Evolutionary conservation across 2,797 vertebrate species (phyloP), one percentile per base, ranked within the genome.

Genomic region (Micropoecilia bifurca): DNA sequence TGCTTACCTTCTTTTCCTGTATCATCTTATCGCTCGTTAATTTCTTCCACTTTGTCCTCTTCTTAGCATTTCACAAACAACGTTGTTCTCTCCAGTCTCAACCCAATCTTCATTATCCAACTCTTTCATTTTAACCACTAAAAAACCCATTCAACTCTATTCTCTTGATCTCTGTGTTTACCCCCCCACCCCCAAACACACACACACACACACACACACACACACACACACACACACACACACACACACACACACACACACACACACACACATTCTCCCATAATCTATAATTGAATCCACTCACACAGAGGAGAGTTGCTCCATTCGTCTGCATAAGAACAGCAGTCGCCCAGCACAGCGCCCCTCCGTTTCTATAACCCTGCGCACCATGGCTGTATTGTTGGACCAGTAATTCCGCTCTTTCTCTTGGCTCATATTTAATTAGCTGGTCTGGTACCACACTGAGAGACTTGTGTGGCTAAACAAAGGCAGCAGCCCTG

Each of bases 221-320:
- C 50, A 22, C 25, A 25, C 25, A 55, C 36, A 76, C 48, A 73
- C 73, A 10, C 20, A 9, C 22, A 53, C 50, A 22, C 25, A 25
- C 25, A 55, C 48, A 73, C 73, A 10, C 20, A 9, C 22, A 53
- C 50, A 22, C 25, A 25, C 25, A 55, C n/a, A 76, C 48, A 73
- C 73, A 10, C 20, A 9, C 22, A 53, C 50, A 22, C 25, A 25
- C 25, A 55, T n/a, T 53, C 77, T 81, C 30, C 85, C 84, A 90
- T 93, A 94, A 95, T 95, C 94, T 95, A 95, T 94, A 95, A 95
- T 95, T 94, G 93, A 94, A 95, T 95, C 92, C 93, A 85, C 86
- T 89, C 85, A 79, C 83, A 88, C 87, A 80, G 92, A 83, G 76
- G 90, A 91, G 88, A 91, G 82, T 83, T 87, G 83, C 79, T 71